Base-by-base conservation (phyloP, 2,888 invertebrate genomes). In the Cataglyphis altisquamis region DNA sequence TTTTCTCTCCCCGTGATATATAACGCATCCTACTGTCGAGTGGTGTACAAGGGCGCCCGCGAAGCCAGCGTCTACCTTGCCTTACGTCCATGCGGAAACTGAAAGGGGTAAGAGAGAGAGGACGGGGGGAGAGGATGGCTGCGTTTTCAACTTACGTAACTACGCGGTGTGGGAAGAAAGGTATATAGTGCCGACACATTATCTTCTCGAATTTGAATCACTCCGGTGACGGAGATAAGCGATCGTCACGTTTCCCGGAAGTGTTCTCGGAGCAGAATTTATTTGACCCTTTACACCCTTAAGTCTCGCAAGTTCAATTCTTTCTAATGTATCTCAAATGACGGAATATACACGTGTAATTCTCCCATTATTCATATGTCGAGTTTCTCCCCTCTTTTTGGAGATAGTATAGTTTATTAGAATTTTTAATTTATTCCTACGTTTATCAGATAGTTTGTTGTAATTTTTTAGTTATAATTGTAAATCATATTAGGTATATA, bases 131-230 rank as follows among this genome's bases (percentile, higher is more conserved):
- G 68, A 67, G 81, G 85, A 89, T 32, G 78, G 78, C 72, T 70
- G 78, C 52, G 52, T 48, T 25, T n/a, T 62, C 72, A 92, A 93
- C 89, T 92, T 92, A 89, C 90, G 88, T 90, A 90, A 91, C 91
- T 91, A 85, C 84, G 86, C 83, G n/a, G 48, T 25, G 73, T n/a
- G 52, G 52, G 6, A 52, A n/a, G 55, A 83, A 41, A 55, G 73
- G 52, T 73, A 72, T 25, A 36, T 36, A 81, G 82, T 68, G 68
- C 25, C 89, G 86, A 85, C 90, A 91, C 91, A 93, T 92, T 93
- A 93, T 93, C 92, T 91, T 92, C 91, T 90, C 91, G 91, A 93
- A 93, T 92, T 92, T 92, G 90, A 93, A 93, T 92, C 90, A 90
- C 89, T 60, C 60, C 60, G 6, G 25, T 18, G 74, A 36, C 12